phyloP scores from a whole-genome alignment of 2,797 vertebrate genomes.

The Vireo griseus region DNA sequence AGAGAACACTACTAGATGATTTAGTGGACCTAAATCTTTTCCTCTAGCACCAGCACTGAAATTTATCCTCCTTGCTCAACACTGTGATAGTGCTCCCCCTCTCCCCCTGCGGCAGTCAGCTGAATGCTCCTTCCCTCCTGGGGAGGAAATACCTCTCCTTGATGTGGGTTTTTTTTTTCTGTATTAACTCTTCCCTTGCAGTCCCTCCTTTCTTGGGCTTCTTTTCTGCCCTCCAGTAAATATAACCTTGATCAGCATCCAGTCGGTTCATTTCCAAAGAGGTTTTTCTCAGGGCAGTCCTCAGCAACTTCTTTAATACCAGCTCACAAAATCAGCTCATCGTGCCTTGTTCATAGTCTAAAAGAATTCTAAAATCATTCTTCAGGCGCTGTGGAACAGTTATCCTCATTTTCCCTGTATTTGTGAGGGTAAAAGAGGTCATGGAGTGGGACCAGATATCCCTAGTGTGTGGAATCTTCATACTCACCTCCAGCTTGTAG shows the following conservation, averaged over 20 bases:
- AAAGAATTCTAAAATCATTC: not conserved
- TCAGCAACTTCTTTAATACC: not conserved
- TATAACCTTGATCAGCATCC: not conserved
- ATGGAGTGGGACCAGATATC: not conserved
- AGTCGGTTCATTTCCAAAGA: not conserved
- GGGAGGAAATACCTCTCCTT: not conserved
- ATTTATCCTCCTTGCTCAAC: not conserved
- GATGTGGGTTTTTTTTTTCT: no score
- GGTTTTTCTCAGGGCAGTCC: not conserved
- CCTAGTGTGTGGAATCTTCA: not conserved
- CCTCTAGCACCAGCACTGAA: not conserved
- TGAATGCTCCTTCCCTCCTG: accelerated
- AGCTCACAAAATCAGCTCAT: not conserved
- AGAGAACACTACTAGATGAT: not conserved
- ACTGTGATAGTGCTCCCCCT: not conserved
- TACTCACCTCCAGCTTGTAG: accelerated
- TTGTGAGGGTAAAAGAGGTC: not conserved
- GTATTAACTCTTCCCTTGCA: not conserved
- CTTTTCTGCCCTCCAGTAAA: not conserved
- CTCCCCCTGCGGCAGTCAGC: not conserved
- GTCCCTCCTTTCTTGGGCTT: not conserved
- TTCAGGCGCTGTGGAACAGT: not conserved
- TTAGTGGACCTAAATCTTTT: not conserved
- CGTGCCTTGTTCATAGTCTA: not conserved
- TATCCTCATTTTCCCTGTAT: not conserved